Evolutionary conservation across 2,113 vertebrate species (phyloP).

Genomic region (Indicator maculatus): DNA sequence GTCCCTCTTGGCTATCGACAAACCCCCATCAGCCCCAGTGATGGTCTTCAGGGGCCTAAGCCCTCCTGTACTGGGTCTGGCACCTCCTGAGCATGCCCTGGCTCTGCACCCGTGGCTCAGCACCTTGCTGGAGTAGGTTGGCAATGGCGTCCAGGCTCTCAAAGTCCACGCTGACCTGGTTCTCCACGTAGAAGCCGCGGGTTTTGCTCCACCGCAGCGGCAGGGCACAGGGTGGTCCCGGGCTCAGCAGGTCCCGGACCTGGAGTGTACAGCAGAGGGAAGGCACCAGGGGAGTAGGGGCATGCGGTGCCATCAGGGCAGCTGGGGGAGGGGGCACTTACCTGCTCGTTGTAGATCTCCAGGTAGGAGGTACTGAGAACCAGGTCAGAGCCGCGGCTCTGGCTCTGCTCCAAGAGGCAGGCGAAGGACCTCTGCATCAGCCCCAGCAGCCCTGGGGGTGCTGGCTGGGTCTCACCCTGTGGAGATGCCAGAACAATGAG

Average conservation of each 20-base stretch:
- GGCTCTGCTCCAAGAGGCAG: conserved; percentile 74
- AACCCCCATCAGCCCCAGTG: neutral
- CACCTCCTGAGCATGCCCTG: neutral
- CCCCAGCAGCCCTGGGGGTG: conserved; percentile 38
- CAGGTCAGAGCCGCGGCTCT: conserved; percentile 3
- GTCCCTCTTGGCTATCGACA: neutral
- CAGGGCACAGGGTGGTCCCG: conserved; percentile 36
- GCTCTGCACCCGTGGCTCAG: accelerated
- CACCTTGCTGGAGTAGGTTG: conserved; percentile 76
- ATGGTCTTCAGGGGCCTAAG: accelerated
- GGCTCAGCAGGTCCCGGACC: conserved; percentile 78
- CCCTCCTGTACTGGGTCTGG: accelerated
- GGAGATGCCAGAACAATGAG: accelerated
- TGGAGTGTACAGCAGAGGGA: neutral
- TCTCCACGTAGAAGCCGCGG: conserved; percentile 77
- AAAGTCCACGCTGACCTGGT: conserved; percentile 71
- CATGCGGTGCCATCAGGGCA: accelerated
- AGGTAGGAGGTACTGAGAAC: conserved; percentile 77
- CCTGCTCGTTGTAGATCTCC: conserved; percentile 84
- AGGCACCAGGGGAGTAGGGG: accelerated
- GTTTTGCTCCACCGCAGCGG: conserved; percentile 78
- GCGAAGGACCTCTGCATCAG: conserved; percentile 78
- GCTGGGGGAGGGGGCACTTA: neutral
- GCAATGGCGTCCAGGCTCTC: conserved; percentile 65
- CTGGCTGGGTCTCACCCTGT: conserved; percentile 3